These are phyloP conservation scores for Mimachlamys varia DNA, from an alignment of 2,888 invertebrate species.

Conservation along the genomic window DNA sequence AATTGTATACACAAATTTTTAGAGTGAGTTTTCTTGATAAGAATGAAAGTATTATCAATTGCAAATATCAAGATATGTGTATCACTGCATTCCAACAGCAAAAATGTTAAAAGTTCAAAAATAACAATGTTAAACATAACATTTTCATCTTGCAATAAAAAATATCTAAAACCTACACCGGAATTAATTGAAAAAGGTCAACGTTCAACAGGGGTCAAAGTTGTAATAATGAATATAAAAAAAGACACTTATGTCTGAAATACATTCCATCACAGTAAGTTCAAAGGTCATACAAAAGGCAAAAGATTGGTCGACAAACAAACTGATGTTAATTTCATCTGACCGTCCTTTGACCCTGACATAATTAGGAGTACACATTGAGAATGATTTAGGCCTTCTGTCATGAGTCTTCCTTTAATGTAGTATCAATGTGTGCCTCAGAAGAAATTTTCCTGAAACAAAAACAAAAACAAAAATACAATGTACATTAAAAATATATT, in stretches of 20 bases:
- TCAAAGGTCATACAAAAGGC: not conserved
- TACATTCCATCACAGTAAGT: not conserved
- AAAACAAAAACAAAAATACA: not conserved
- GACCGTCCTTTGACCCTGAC: not conserved
- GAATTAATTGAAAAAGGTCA: not conserved
- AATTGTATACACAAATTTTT: no score
- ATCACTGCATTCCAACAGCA: not conserved
- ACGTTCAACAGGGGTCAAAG: not conserved
- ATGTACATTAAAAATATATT: conserved; percentile 29
- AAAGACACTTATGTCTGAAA: not conserved
- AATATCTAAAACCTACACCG: not conserved
- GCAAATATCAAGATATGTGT: not conserved
- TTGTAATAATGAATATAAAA: not conserved
- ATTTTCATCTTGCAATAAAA: not conserved
- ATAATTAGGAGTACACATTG: not conserved
- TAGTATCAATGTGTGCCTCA: conserved; percentile 42
- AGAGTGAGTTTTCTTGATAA: no score
- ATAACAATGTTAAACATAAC: not conserved
- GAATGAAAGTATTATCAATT: not conserved
- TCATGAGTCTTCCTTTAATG: not conserved
- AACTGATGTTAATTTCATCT: not conserved
- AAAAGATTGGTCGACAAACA: not conserved
- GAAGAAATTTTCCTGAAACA: conserved; percentile 50
- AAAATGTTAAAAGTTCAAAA: not conserved
- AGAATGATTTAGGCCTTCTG: not conserved